Evolutionary conservation across 2,888 invertebrate genomes (phyloP), one percentile per base, ranked within the genome.

Genomic region (Drosophila pegasa): DNA sequence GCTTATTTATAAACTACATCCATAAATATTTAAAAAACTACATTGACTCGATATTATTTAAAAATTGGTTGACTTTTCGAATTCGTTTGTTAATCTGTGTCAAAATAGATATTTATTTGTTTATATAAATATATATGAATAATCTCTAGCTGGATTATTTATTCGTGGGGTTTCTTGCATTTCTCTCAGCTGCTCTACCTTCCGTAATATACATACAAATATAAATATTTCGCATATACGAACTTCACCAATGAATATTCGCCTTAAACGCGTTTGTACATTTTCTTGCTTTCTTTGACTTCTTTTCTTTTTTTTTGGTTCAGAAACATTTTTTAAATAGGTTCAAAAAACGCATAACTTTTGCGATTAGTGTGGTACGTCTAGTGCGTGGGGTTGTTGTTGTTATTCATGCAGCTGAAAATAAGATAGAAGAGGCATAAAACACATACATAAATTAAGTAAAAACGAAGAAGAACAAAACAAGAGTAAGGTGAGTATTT

Each of bases 351-450:
- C 88, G 86, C 75, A 91, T 86, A 80, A 91, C 84, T 86, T 89
- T 89, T 71, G 87, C 87, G 81, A 91, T 89, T 74, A 92, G 75
- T 80, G 83, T 88, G 76, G 90, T 89, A 87, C 90, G 89, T 91
- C 90, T 88, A 90, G 89, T 89, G 89, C 90, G 90, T 86, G 90
- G 90, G 72, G 84, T 88, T 87, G 89, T 88, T 79, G 90, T 81
- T 90, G 90, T 89, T 91, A 91, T 91, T 91, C 92, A 91, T 91
- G 91, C 91, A 90, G 91, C 91, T 91, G 92, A 80, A 92, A 91
- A 79, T 79, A 88, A 81, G 85, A 87, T 75, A 70, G 84, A 75
- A 78, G 63, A 80, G 72, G 75, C 68, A 72, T 66, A 75, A 74
- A 74, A 81, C 69, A 74, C 67, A 82, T 76, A 47, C 60, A 61